Conservation (phyloP, 2,888 invertebrate genomes). For the Lingula anatina region DNA sequence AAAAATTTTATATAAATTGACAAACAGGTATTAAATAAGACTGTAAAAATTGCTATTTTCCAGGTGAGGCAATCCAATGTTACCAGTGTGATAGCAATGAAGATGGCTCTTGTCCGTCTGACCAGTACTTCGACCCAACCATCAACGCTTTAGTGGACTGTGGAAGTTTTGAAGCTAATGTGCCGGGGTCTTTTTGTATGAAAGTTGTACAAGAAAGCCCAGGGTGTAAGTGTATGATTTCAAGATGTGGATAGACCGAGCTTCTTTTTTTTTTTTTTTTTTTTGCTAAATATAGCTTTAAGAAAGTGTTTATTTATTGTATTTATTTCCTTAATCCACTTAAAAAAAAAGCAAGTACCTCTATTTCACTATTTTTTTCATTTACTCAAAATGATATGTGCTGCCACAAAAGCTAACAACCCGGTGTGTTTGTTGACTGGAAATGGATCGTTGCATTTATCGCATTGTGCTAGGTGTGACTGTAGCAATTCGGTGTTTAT, state of each 20-base stretch:
- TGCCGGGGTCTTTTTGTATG: slow-evolving; percentile 94
- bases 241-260: neutral
- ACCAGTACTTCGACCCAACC: slow-evolving; percentile 74
- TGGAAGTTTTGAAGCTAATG: slow-evolving; percentile 86
- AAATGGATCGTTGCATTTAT: too few relatives aligned
- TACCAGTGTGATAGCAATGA: slow-evolving; percentile 89
- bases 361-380: too few relatives aligned
- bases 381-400: too few relatives aligned
- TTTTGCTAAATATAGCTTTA: neutral
- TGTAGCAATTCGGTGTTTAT: neutral
- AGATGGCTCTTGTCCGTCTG: slow-evolving; percentile 86
- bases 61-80: slow-evolving; percentile 68
- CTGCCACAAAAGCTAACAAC: too few relatives aligned
- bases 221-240: slow-evolving; percentile 69
- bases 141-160: slow-evolving; percentile 89
- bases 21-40: too few relatives aligned
- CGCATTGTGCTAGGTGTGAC: too few relatives aligned
- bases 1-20: too few relatives aligned
- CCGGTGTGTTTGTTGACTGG: too few relatives aligned
- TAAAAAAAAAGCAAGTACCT: too few relatives aligned
- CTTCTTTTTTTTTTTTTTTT: slow-evolving; percentile 7
- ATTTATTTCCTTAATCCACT: neutral
- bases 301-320: neutral
- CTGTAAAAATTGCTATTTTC: too few relatives aligned
- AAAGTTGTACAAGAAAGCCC: slow-evolving; percentile 92